Base-by-base conservation (phyloP, 2,113 vertebrate species). In the Etheostoma spectabile region DNA sequence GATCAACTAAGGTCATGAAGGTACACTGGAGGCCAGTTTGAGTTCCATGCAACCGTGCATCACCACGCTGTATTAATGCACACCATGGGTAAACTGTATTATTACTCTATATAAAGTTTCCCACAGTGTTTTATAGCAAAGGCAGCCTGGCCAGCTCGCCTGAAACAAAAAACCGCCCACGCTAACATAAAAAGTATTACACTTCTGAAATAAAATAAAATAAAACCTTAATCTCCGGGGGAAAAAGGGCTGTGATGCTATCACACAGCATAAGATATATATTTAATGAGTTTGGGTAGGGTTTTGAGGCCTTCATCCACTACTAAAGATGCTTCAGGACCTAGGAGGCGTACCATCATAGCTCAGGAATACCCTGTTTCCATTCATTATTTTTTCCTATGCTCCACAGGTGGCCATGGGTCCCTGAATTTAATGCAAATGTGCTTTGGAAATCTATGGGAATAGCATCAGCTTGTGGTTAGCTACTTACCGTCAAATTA, bases 141-240 rank as follows among this genome's bases (percentile, higher is more conserved):
- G 65, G 42, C 21, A 75, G 42, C 24, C 11, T 8, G 64, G 4
- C 18, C 55, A 62, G 38, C 80, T 73, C 13, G 16, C 77, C 64
- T 8, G 65, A 75, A 75, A 75, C 13, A 75, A 64, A 64, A 67
- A 63, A 48, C 24, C n/a, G 19, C 69, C 62, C 38, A 22, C 22
- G 0, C 66, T 46, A 77, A 85, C 68, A 57, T 82, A 69, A 85
- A 27, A 66, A 77, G 70, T 7, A 70, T 74, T 77, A 57, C 52
- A 79, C 72, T 84, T 73, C 53, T 48, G 64, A 78, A 76, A 84
- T 67, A 49, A 75, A 83, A 59, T 78, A 0, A 56, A 71, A 82
- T 76, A 63, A 85, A 75, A 69, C 13, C 24, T 61, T 38, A 49
- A 65, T 38, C 33, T 0, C 65, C 5, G 8, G 27, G 30, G 18